phyloP scores from a whole-genome alignment of 1,140 invertebrate genomes.

The Cyclargus thomasi region DNA sequence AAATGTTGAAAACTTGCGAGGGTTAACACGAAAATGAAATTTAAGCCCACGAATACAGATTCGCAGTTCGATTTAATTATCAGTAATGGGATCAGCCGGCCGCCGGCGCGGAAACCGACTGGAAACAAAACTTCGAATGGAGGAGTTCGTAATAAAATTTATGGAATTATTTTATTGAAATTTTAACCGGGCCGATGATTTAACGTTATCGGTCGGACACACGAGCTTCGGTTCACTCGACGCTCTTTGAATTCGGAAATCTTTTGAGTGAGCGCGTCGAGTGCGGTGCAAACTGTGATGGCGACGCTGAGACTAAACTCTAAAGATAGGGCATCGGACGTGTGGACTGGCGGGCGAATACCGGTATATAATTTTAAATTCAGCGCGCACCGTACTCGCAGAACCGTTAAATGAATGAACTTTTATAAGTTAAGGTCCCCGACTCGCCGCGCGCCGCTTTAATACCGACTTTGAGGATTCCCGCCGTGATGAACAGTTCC shows the following conservation, averaged over 20 bases:
- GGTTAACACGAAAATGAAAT: constrained; percentile 56
- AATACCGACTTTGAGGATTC: constrained; percentile 65
- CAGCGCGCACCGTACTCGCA: constrained; percentile 45
- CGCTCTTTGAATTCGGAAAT: background rate
- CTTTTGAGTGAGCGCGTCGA: background rate
- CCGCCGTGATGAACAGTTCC: constrained; percentile 60
- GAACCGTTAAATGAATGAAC: constrained; percentile 73
- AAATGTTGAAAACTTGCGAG: constrained; percentile 40
- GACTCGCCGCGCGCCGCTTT: constrained; percentile 50
- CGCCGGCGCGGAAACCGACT: constrained; percentile 49
- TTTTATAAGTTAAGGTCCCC: constrained; percentile 66
- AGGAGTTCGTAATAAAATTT: constrained; percentile 23
- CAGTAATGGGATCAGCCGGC: constrained; percentile 56
- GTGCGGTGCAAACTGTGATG: too few species aligned
- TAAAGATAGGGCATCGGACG: background rate
- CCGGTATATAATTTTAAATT: constrained; percentile 50
- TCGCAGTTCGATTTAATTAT: constrained; percentile 55
- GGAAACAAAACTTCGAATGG: constrained; percentile 32
- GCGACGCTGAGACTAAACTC: background rate
- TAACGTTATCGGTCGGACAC: constrained; percentile 1
- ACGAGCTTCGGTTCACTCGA: constrained; percentile 4
- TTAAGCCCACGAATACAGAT: constrained; percentile 40
- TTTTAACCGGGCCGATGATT: background rate
- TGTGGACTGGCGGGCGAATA: background rate
- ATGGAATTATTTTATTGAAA: constrained; percentile 21